Conservation (phyloP, 2,797 vertebrate species). For the Cebuella pygmaea region DNA sequence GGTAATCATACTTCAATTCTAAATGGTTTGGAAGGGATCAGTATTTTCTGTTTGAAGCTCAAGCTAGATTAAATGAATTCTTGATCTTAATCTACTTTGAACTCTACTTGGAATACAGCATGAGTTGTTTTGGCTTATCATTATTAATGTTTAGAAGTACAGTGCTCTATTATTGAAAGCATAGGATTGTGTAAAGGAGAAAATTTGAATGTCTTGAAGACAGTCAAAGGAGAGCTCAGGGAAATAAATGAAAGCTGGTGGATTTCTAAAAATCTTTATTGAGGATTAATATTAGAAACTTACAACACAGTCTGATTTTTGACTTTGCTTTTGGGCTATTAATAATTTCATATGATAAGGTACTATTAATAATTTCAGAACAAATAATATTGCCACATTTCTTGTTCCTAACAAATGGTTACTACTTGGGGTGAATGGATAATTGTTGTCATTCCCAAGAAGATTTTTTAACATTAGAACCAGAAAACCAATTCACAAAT, state of each 20-base stretch:
- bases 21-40: not conserved
- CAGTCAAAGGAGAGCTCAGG: not conserved
- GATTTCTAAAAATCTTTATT: constrained; percentile 11
- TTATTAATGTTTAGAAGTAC: constrained; percentile 39
- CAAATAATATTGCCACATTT: not conserved
- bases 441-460: not conserved
- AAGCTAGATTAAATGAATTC: constrained; percentile 1
- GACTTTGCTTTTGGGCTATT: not conserved
- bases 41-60: not conserved
- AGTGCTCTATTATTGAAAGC: not conserved
- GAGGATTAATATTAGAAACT: constrained; percentile 10
- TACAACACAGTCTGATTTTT: not conserved
- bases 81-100: constrained; percentile 15
- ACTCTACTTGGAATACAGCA: not conserved
- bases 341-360: not conserved
- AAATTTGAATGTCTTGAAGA: constrained; percentile 28
- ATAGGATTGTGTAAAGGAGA: not conserved
- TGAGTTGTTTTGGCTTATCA: constrained; percentile 33
- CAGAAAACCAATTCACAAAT: not conserved
- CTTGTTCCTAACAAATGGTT: not conserved
- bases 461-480: not conserved
- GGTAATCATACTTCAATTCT: not conserved
- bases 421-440: not conserved
- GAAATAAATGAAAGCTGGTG: not conserved
- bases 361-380: not conserved